Evolutionary conservation across 2,888 invertebrate species (phyloP).

Genomic region (Patella ulyssiponensis): DNA sequence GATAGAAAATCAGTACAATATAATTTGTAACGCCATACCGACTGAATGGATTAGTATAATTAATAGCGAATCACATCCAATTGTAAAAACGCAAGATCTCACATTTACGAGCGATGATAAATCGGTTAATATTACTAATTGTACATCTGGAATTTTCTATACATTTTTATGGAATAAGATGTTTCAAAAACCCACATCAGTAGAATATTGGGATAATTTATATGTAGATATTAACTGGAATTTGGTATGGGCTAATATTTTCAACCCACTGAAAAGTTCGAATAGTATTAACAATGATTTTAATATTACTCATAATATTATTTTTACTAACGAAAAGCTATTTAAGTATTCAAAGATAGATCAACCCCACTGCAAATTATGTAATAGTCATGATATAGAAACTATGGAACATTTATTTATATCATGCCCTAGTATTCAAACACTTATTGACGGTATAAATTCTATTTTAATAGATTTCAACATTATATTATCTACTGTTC

Average conservation of each 20-base stretch:
- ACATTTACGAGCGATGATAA: neutral
- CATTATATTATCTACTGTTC: too few relatives aligned
- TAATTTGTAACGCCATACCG: neutral
- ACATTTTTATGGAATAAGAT: neutral
- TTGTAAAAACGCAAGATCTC: neutral
- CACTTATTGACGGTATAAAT: neutral
- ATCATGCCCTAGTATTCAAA: neutral
- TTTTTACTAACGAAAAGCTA: neutral
- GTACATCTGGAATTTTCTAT: neutral
- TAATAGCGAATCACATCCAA: neutral
- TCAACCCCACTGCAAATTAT: neutral
- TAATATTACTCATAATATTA: constrained; percentile 4
- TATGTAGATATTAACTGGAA: neutral
- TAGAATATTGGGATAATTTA: neutral
- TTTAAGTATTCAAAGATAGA: neutral
- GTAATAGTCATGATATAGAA: neutral
- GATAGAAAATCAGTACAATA: neutral
- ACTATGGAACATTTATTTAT: neutral
- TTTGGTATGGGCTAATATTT: neutral
- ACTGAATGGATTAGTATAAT: neutral
- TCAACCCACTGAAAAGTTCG: neutral
- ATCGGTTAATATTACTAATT: neutral
- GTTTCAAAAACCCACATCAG: too few relatives aligned
- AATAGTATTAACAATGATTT: neutral
- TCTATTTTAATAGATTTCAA: neutral